These are phyloP conservation scores for Tridacna gigas DNA, from an alignment of 2,888 invertebrate species.

Conservation along the genomic window DNA sequence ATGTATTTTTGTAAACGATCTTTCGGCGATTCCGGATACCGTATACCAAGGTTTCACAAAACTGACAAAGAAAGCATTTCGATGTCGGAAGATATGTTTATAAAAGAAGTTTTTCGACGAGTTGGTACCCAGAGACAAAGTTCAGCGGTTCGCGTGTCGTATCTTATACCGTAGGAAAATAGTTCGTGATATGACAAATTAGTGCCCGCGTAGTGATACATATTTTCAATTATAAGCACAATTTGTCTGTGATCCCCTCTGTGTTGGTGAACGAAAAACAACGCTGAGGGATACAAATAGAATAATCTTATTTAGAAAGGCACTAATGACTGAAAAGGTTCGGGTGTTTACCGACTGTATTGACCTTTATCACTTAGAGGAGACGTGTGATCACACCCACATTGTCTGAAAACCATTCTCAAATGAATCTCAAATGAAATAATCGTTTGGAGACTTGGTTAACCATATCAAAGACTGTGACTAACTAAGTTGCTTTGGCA, in stretches of 20 bases:
- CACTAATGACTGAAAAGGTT: constrained; percentile 2
- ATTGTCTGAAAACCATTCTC: no score
- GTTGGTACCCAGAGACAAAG: no score
- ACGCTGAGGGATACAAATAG: neutral
- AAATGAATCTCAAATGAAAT: no score
- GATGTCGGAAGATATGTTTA: no score
- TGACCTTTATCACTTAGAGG: neutral
- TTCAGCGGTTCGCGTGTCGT: neutral
- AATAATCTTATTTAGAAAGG: neutral
- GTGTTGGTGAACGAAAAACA: no score
- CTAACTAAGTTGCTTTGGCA: no score
- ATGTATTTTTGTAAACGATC: no score
- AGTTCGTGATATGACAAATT: constrained; percentile 8
- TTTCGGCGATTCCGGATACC: neutral
- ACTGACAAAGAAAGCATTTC: no score
- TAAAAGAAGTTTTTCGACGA: no score
- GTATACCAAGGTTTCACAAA: neutral
- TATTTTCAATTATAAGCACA: constrained; percentile 1
- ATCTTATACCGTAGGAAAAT: neutral
- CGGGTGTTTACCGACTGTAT: neutral
- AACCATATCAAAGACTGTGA: no score
- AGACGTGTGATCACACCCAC: no score
- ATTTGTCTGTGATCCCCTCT: neutral
- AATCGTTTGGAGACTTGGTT: no score
- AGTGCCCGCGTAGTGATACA: neutral